Base-by-base conservation (phyloP, 1,140 invertebrate species). In the Sipha flava region DNA sequence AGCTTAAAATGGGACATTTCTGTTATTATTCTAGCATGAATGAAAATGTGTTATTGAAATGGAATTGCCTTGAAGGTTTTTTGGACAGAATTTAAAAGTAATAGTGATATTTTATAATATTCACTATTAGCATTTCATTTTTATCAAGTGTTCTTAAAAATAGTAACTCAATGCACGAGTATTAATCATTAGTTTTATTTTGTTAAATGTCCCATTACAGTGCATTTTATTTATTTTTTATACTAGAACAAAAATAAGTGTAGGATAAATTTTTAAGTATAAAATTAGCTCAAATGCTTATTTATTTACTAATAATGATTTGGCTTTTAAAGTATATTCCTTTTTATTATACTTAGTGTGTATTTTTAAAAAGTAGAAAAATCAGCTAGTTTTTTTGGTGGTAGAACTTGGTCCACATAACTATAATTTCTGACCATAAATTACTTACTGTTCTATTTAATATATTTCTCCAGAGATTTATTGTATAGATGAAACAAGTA, bases 281-380 rank as follows among this genome's bases (percentile, higher is more conserved):
- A 29, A 47, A 70, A 23, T 52, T 59, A 57, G 52, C 12, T 57
- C 31, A 77, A 3, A 16, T 77, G 73, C 73, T 77, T 77, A 23
- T 59, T 77, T 77, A 57, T 59, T 57, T 57, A 77, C 73, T 77
- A 77, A 77, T 77, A 77, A 31, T 75, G 57, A 77, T 77, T 77
- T 77, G n/a, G 73, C 73, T 77, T 75, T 18, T 34, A 57, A 7
- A 77, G 31, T 18, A 40, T 43, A 16, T 23, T 5, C 3, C n/a
- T n/a, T 59, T 73, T 57, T 23, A 1, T 54, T 16, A 59, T 29
- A 57, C 5, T 43, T 75, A 75, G 31, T 77, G 47, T 75, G 23
- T 59, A 43, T 40, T 77, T 73, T 57, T 59, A 23, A 14, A 23
- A 57, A 59, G 73, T 77, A 77, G 52, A 43, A 59, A 68, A 66